Base-by-base conservation (phyloP, 2,888 invertebrate species). In the Lissocephala sabroskyi region DNA sequence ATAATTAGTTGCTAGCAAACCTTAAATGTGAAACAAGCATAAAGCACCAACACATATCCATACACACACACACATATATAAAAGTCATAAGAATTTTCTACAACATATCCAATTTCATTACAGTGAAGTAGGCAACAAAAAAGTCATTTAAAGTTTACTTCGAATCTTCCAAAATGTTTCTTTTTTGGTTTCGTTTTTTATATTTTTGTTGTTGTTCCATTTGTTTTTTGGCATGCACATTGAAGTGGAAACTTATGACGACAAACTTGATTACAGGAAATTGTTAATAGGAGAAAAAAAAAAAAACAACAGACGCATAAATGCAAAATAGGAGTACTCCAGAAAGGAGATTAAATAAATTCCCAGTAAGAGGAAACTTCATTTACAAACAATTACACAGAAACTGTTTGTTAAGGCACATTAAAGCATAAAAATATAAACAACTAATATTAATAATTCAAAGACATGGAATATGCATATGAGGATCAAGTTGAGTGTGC, bases 221-320 rank as follows among this genome's bases (percentile, higher is more conserved):
- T 37, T 37, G 18, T 13, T 28, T 16, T 14, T 33, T 10, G 40
- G 10, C 26, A 28, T 29, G 40, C 41, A 26, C 28, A 49, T 30
- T 33, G 55, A 42, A 41, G 50, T 19, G 33, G 51, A 57, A 59
- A 70, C 79, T 76, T 74, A 78, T 77, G 80, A 77, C 56, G 51
- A 62, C 76, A 68, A 76, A 77, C 79, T 77, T 79, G 77, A 77
- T 77, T 77, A 77, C 77, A 77, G 77, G 77, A 77, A 77, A 61
- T 79, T 79, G 65, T 76, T 76, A 70, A 66, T 73, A 71, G 56
- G 40, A 59, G 56, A 64, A 52, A 56, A 46, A 49, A n/a, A 44
- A 55, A 49, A 41, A 41, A 32, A 42, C 45, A 46, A 51, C 41
- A 52, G 52, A 52, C 49, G 29, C 40, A 51, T 33, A 52, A 62